Evolutionary conservation across 2,113 vertebrate species (phyloP), one percentile per base, ranked within the genome.

Genomic region (Urocolius indicus): DNA sequence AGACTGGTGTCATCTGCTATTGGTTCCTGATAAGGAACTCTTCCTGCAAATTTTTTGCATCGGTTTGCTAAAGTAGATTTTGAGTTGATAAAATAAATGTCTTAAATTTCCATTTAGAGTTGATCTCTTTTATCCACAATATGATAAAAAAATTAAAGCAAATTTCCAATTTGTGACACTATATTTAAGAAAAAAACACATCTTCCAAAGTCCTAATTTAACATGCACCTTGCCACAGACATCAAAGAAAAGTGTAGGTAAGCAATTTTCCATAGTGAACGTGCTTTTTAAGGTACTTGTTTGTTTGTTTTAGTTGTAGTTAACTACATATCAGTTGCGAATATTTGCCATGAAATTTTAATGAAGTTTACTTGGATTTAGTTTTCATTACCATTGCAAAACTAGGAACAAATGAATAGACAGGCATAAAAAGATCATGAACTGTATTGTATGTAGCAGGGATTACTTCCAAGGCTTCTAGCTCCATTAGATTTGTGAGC

Each of bases 281-380:
- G 36, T 63, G 8, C 13, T 94, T 55, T 78, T 12, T 21, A 71
- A 94, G 83, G 88, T 92, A 67, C 76, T 41, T 80, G 46, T 74
- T 91, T 55, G 54, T 84, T 82, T 83, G 66, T 68, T 95, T 94
- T 92, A 77, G 52, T 89, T 87, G 81, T 94, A 95, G 84, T 90
- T 90, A 96, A 84, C 66, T 12, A 24, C 69, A 78, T 81, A 59
- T 78, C 27, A 20, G 76, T 82, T 94, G 69, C 61, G 87, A 95
- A 95, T 96, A 95, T 95, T 95, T 94, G 81, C 82, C 82, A 93
- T 77, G 94, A 93, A 95, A 95, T 93, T 93, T 76, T 90, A 89
- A 95, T 94, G 95, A 89, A 78, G 62, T 76, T 89, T 67, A 21
- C 61, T 49, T 34, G 45, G 36, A n/a, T 92, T 96, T 94, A 90